Conservation (phyloP, 2,888 invertebrate species). For the Cephus pulcher region DNA sequence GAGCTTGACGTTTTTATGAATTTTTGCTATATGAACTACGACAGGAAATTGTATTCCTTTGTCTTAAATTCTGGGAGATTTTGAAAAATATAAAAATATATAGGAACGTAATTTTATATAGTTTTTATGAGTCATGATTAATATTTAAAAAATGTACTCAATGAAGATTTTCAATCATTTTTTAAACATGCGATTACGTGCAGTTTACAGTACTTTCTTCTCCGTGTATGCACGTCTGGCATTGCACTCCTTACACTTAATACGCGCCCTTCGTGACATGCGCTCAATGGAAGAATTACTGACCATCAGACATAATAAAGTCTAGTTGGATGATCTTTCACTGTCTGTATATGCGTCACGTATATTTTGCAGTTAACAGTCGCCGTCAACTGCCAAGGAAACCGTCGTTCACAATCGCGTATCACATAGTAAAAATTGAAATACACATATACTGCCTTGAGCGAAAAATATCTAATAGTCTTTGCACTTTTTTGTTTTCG, state of each 20-base stretch:
- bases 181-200: neutral
- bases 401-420: neutral
- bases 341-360: neutral
- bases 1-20: neutral
- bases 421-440: neutral
- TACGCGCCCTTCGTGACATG: conserved; percentile 34
- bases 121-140: neutral
- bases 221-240: neutral
- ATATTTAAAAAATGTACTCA: neutral
- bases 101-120: neutral
- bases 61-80: neutral
- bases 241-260: neutral
- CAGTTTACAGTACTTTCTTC: neutral
- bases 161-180: neutral
- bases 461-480: neutral
- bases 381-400: neutral
- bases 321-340: conserved; percentile 18
- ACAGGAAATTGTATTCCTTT: neutral
- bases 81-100: neutral
- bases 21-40: neutral
- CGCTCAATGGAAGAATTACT: conserved; percentile 50
- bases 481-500: neutral
- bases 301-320: conserved; percentile 46
- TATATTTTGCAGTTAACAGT: neutral
- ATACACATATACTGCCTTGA: neutral